Evolutionary conservation across 2,113 vertebrate species (phyloP), one percentile per base, ranked within the genome.

Genomic region (Sitta europaea): DNA sequence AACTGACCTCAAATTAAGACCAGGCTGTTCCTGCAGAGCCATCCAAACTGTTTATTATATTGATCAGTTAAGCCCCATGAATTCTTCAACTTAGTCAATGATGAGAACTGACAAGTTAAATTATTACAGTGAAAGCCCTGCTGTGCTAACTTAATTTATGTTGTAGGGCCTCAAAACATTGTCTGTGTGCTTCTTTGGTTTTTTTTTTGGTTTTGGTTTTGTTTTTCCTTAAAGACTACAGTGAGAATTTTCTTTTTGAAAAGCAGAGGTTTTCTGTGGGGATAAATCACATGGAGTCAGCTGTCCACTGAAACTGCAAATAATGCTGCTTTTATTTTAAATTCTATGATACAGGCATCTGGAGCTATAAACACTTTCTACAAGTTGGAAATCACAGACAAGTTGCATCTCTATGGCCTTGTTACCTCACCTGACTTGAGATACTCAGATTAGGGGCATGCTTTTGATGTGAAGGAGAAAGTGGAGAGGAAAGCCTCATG

Each of bases 61-160:
- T 75, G 95, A 96, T 97, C 94, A 94, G 72, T 86, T 94, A 96
- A 95, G 80, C 83, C 53, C 59, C 45, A 25, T 71, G 74, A 92
- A 95, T 96, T 95, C 86, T 82, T 93, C 45, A 65, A 73, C 76
- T 87, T 82, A 80, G 55, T 90, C 90, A 82, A 43, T 94, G 92
- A 96, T 92, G 77, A 62, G 79, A 92, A 90, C 79, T 80, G 96
- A 96, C 79, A 95, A 94, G 73, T 80, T 95, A 90, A 93, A 92
- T 96, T 95, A 94, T 86, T 94, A 92, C 86, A 80, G 63, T 83
- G 90, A 82, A 88, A 86, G 35, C 54, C 83, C 88, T 90, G 93
- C 93, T 97, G 87, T 77, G 91, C 48, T 83, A 87, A 73, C 67
- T 89, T 92, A 86, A 93, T 96, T 94, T 86, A 71, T 58, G 35